phyloP scores from a whole-genome alignment of 2,797 vertebrate genomes.

The Chaetodon trifasciatus region DNA sequence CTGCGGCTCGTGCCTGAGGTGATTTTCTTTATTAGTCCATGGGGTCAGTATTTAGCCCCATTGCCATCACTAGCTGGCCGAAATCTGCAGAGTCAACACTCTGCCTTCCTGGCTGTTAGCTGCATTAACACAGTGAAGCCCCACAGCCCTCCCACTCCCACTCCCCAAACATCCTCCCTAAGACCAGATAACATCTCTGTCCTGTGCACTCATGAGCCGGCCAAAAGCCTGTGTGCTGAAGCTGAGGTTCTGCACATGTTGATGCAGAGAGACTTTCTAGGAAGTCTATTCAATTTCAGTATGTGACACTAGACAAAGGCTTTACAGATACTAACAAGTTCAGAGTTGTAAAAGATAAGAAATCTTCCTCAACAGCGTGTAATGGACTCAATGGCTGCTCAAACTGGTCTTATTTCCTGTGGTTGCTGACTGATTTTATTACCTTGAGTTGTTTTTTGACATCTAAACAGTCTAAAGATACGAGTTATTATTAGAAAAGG shows the following conservation, averaged over 20 bases:
- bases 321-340: constrained; percentile 23
- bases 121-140: constrained; percentile 87
- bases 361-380: constrained; percentile 26
- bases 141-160: constrained; percentile 78
- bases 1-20: constrained; percentile 82
- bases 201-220: constrained; percentile 73
- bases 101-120: constrained; percentile 91
- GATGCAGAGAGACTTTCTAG: constrained; percentile 64
- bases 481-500: constrained; percentile 34
- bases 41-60: constrained; percentile 82
- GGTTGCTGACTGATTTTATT: constrained; percentile 41
- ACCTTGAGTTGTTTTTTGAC: constrained; percentile 33
- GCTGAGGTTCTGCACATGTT: constrained; percentile 33
- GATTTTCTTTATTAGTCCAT: constrained; percentile 83
- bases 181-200: constrained; percentile 83
- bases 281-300: constrained; percentile 59
- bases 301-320: constrained; percentile 34
- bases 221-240: constrained; percentile 57
- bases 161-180: constrained; percentile 83
- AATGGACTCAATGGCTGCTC: constrained; percentile 15
- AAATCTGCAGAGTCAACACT: constrained; percentile 89
- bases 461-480: constrained; percentile 29
- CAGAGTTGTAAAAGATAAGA: constrained; percentile 27
- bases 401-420: constrained; percentile 10
- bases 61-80: constrained; percentile 78